Conservation (phyloP, 2,797 vertebrate genomes). For the Anableps anableps region DNA sequence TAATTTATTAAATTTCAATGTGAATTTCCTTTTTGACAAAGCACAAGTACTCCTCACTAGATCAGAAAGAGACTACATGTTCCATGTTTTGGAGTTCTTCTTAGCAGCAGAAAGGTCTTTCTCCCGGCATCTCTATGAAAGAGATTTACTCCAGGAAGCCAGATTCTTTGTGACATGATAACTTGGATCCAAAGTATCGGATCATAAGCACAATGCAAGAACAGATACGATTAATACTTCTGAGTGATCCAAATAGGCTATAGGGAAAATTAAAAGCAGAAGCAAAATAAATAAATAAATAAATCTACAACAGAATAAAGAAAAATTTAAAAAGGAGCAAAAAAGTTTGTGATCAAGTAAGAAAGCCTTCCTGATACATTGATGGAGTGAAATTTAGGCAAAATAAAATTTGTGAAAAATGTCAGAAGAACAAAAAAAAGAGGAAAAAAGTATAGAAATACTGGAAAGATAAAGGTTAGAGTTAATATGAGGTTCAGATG, state of each 20-base stretch:
- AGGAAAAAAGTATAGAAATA: neutral
- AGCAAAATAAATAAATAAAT: neutral
- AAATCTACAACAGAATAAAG: neutral
- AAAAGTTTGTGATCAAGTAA: neutral
- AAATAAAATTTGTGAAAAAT: neutral
- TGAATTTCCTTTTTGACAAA: neutral
- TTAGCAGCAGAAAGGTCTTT: fast-evolving
- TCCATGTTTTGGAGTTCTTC: neutral
- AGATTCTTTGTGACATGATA: neutral
- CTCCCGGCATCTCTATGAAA: neutral
- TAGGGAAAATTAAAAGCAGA: neutral
- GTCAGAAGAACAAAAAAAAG: neutral
- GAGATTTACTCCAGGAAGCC: neutral
- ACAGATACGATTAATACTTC: neutral
- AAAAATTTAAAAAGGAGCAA: neutral
- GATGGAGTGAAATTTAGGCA: neutral
- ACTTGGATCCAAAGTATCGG: neutral
- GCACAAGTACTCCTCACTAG: neutral
- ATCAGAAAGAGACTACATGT: neutral
- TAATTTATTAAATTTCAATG: neutral
- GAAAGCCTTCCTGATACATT: neutral
- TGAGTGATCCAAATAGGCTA: neutral
- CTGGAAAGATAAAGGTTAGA: neutral
- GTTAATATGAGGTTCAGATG: neutral
- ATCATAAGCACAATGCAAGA: neutral